These are phyloP conservation scores for Notarius lentiginosus DNA, from an alignment of 2,113 vertebrate genomes.

Conservation along the genomic window DNA sequence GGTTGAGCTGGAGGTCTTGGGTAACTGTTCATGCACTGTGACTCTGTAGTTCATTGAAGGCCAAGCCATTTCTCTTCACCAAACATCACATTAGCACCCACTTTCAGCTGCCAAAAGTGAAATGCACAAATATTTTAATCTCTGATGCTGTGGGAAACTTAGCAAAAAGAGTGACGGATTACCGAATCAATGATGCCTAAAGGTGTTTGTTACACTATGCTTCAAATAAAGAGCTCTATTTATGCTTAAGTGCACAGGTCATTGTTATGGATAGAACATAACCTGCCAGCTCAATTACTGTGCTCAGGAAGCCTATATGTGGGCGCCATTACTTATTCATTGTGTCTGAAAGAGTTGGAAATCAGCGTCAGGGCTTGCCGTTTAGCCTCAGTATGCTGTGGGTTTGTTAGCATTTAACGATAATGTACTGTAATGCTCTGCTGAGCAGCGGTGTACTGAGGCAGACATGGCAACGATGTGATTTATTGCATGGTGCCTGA, in stretches of 20 bases:
- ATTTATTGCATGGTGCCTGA: constrained; percentile 49
- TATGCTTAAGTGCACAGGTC: constrained; percentile 20
- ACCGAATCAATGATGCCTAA: constrained; percentile 20
- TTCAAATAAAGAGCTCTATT: background rate
- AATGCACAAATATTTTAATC: constrained; percentile 31
- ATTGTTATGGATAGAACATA: constrained; percentile 28
- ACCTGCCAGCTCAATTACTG: constrained; percentile 39
- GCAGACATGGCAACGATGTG: constrained; percentile 20
- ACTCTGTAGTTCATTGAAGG: constrained; percentile 30
- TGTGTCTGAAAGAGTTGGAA: constrained; percentile 9
- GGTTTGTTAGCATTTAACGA: constrained; percentile 48
- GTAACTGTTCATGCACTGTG: constrained; percentile 10
- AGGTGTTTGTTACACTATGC: constrained; percentile 19
- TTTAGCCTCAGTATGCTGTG: constrained; percentile 26
- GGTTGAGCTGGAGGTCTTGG: constrained; percentile 20
- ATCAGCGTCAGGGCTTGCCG: constrained; percentile 23
- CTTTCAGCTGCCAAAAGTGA: constrained; percentile 35
- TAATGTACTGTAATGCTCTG: constrained; percentile 29
- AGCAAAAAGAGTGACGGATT: constrained; percentile 23
- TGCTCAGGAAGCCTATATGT: constrained; percentile 36
- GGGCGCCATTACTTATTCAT: constrained; percentile 38
- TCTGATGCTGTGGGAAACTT: background rate
- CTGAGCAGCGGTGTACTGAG: background rate
- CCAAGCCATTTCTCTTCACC: constrained; percentile 27
- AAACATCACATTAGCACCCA: constrained; percentile 32